A percentile compares a stretch with the other conserved stretches of the same genome.
These are phyloP conservation scores for Hippocampus barbouri DNA, from an alignment of 2,113 vertebrate species.

Conservation along the genomic window DNA sequence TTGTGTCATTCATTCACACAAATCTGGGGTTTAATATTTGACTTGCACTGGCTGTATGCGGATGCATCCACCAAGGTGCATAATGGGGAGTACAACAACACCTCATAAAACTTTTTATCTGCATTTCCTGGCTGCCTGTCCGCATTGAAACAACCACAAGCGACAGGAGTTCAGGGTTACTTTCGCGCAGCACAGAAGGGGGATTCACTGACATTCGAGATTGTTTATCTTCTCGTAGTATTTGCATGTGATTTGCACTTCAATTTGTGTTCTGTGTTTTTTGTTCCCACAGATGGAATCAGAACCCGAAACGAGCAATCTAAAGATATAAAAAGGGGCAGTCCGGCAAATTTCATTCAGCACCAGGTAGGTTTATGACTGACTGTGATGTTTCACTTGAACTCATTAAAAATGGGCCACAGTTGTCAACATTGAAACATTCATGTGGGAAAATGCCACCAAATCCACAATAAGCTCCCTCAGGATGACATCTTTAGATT, in stretches of 20 bases:
- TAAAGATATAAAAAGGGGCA: slow-evolving; percentile 46
- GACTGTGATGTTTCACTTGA: slow-evolving; percentile 21
- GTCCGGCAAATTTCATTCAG: slow-evolving; percentile 25
- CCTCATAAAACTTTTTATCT: slow-evolving; percentile 4
- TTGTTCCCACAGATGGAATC: slow-evolving; percentile 66
- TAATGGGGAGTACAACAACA: slow-evolving; percentile 14
- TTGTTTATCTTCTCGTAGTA: background rate
- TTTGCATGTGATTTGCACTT: slow-evolving; percentile 1
- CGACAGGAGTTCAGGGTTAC: background rate
- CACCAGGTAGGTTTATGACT: slow-evolving; percentile 44
- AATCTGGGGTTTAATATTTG: background rate
- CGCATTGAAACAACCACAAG: background rate
- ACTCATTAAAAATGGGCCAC: slow-evolving; percentile 13
- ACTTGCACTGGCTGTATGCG: background rate
- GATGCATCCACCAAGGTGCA: background rate
- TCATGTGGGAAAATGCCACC: slow-evolving; percentile 45
- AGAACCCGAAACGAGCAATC: slow-evolving; percentile 29
- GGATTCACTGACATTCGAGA: background rate
- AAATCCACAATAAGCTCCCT: slow-evolving; percentile 18
- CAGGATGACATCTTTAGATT: slow-evolving; percentile 25
- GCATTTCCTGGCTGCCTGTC: background rate
- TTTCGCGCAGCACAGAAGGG: background rate
- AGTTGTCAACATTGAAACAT: slow-evolving; percentile 21
- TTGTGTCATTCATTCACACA: background rate
- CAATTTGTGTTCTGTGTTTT: slow-evolving; percentile 10